Percentiles rank a stretch among this genome's conserved stretches.
Conservation (phyloP, 2,888 invertebrate genomes). For the Sesia apiformis region DNA sequence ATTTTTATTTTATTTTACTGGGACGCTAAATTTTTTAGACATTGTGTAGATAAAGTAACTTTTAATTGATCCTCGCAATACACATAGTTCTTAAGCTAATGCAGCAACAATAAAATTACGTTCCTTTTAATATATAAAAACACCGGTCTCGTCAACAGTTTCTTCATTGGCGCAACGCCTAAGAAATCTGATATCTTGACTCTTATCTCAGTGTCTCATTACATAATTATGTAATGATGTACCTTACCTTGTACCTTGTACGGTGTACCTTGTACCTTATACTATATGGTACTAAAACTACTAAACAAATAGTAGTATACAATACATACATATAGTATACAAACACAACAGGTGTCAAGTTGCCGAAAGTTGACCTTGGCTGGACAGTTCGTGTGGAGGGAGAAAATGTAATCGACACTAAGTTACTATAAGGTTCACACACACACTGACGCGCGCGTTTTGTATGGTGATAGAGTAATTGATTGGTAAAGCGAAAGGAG, state of each 20-base stretch:
- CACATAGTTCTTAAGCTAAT: no score
- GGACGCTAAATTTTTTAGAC: no score
- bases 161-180: no score
- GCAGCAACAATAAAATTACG: no score
- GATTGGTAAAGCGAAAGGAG: constrained; percentile 20
- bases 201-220: background rate
- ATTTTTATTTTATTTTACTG: no score
- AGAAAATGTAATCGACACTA: constrained; percentile 33
- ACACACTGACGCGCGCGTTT: constrained; percentile 57
- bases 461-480: constrained; percentile 31
- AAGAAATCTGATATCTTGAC: no score
- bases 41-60: no score
- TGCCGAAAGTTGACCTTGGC: constrained; percentile 52
- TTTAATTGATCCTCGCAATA: no score
- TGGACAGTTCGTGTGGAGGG: constrained; percentile 27
- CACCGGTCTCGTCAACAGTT: no score
- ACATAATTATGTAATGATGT: background rate
- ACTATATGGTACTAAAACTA: background rate
- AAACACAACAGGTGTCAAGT: constrained; percentile 63
- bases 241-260: background rate
- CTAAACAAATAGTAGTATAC: constrained; percentile 13
- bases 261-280: background rate
- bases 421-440: constrained; percentile 29
- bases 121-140: no score
- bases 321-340: constrained; percentile 48